Conservation (phyloP, 23 tunicate genomes). For the Styela clava region DNA sequence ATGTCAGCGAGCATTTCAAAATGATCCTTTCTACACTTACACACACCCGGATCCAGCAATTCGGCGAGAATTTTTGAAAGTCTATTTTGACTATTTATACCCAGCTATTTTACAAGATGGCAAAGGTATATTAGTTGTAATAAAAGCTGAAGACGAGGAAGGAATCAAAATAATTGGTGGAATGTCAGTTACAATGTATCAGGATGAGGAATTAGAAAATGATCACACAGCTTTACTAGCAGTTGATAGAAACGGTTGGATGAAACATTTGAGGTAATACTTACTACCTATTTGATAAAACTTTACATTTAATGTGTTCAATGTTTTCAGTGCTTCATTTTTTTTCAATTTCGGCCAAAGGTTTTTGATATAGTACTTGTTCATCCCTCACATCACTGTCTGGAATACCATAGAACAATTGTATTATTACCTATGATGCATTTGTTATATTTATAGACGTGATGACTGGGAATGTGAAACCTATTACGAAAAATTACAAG, state of each 20-base stretch:
- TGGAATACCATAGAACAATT: no score
- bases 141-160: not conserved
- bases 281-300: no score
- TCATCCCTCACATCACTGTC: no score
- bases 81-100: slow-evolving; percentile 12
- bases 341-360: not conserved
- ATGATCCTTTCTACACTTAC: not conserved
- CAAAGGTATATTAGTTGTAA: slow-evolving; percentile 13
- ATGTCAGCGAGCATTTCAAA: not conserved
- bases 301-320: no score
- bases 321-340: not conserved
- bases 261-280: not conserved
- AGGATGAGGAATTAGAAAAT: not conserved
- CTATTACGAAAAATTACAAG: not conserved
- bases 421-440: no score
- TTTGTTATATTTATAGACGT: no score
- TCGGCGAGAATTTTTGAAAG: not conserved
- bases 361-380: no score
- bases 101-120: slow-evolving; percentile 14
- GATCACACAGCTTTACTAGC: not conserved
- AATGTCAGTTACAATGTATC: slow-evolving; percentile 17
- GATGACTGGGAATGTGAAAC: slow-evolving; percentile 13
- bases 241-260: slow-evolving; percentile 21
- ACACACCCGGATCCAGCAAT: not conserved
- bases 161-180: slow-evolving; percentile 22